Conservation (phyloP, 1,140 invertebrate genomes). For the Intoshia linei region DNA sequence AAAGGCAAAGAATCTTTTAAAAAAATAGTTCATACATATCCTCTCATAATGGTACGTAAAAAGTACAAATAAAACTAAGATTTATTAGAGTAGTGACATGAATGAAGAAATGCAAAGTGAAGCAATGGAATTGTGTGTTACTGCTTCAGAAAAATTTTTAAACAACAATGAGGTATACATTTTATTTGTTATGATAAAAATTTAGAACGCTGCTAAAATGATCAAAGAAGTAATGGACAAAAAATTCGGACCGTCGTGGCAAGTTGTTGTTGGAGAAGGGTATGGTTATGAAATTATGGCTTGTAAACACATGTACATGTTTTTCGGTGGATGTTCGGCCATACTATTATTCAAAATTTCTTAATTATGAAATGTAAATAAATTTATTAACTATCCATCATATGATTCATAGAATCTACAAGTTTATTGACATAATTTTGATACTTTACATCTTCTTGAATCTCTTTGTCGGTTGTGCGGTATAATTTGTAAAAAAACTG, state of each 20-base stretch:
- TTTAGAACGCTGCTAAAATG: constrained; percentile 38
- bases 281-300: constrained; percentile 70
- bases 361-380: no score
- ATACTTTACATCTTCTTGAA: no score
- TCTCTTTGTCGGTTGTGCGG: no score
- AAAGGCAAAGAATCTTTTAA: constrained; percentile 7
- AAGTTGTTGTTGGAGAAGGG: constrained; percentile 60
- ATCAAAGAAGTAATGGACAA: constrained; percentile 74
- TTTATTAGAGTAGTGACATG: constrained; percentile 32
- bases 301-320: constrained; percentile 56
- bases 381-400: no score
- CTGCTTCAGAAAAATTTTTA: constrained; percentile 54
- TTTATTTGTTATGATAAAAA: neutral
- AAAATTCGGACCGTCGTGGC: constrained; percentile 61
- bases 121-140: constrained; percentile 51
- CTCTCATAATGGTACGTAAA: constrained; percentile 6
- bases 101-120: constrained; percentile 54
- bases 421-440: no score
- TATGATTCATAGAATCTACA: no score
- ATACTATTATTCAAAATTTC: constrained; percentile 61
- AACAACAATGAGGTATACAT: constrained; percentile 39
- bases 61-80: neutral
- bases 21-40: constrained; percentile 8
- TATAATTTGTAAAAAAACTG: no score
- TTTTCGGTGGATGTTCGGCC: constrained; percentile 53